Evolutionary conservation across 2,888 invertebrate genomes (phyloP).

Genomic region (Phengaris alcon): DNA sequence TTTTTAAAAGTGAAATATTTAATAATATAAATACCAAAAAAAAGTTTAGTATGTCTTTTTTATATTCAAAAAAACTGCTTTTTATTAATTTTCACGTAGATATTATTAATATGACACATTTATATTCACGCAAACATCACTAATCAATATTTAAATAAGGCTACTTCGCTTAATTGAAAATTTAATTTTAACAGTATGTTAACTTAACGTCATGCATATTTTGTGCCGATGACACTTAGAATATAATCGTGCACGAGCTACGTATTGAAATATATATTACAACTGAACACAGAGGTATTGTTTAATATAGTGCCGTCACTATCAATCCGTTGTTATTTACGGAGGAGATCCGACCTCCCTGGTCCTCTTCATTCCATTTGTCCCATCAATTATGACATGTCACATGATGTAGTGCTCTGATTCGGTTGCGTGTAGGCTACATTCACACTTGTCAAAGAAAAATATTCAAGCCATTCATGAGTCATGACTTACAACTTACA

Average conservation of each 20-base stretch:
- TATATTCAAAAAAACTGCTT: no score
- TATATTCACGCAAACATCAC: neutral
- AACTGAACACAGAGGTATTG: constrained; percentile 5
- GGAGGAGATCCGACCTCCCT: constrained; percentile 26
- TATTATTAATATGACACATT: no score
- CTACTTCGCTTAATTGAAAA: neutral
- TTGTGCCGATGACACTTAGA: neutral
- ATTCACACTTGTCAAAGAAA: neutral
- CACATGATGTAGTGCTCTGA: constrained; percentile 13
- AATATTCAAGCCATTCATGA: neutral
- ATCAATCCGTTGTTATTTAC: constrained; percentile 27
- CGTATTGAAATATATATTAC: neutral
- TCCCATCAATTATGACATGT: constrained; percentile 17
- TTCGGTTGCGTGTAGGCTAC: neutral
- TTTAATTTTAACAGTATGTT: neutral
- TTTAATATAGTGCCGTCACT: constrained; percentile 6
- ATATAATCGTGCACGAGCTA: neutral
- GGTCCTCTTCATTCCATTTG: constrained; percentile 22
- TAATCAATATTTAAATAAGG: neutral
- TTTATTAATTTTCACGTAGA: no score
- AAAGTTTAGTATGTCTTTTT: no score
- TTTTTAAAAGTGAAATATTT: no score
- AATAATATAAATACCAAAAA: no score
- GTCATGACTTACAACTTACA: neutral
- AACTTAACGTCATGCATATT: neutral